Base-by-base conservation (phyloP, 2,888 invertebrate genomes). In the Operophtera brumata region DNA sequence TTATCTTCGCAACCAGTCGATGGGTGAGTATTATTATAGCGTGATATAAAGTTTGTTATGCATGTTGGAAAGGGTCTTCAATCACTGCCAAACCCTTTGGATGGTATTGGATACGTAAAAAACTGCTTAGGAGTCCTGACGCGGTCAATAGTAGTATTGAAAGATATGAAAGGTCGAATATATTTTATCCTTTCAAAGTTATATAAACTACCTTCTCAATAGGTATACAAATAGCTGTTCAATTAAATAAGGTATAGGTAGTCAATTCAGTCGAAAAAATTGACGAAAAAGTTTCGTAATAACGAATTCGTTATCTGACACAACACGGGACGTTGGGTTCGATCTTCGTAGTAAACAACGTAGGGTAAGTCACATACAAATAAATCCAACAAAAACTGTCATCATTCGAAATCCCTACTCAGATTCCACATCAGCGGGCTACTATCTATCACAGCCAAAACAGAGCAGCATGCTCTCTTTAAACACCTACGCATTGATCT, bases 11-110 rank as follows among this genome's bases (percentile, higher is more conserved):
- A 47, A 34, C 25, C 53, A 42, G 26, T 26, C 43, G 44, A 50
- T 47, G 44, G 44, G 47, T 35, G 13, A 20, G 37, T 54, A 44
- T 54, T 53, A 56, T 51, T 44, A 56, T 47, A 25, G 39, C 40
- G 35, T 48, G 25, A 44, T 48, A 56, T 48, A 57, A 57, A 45
- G 48, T 57, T 57, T 46, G 48, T 44, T 47, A 30, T 56, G 37
- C 52, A 48, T 48, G 48, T 57, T 52, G 32, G 32, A 52, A 36
- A 57, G 48, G 57, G 52, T 57, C 44, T 57, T 57, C 57, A 57
- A 57, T 57, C 57, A 52, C 57, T 57, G 52, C 57, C 57, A 48
- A 52, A 52, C 57, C 57, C 52, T 57, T 56, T 48, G 36, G 45
- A 41, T 48, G 36, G 52, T 48, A 56, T 56, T 52, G 57, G 45